Base-by-base conservation (phyloP, 2,888 invertebrate species). In the Anorthoa munda region DNA sequence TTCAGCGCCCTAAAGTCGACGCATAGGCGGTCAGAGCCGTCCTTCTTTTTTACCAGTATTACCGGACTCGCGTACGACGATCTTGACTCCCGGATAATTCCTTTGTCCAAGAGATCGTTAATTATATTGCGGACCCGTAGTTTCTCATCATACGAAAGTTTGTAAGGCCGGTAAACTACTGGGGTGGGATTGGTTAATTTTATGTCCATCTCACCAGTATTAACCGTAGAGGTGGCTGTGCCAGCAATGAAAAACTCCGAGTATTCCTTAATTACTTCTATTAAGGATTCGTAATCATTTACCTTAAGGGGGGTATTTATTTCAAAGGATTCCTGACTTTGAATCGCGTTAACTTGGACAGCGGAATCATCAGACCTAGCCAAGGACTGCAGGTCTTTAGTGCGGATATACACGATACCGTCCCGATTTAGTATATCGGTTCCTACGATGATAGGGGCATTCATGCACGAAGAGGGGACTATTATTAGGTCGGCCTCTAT, bases 141-240 rank as follows among this genome's bases (percentile, higher is more conserved):
- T 64, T 85, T 87, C 66, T 87, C 87, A 11, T 63, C 50, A 31
- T 74, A 68, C 0, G 87, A 86, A 4, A 87, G 66, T 17, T 69
- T 80, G 53, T 87, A 87, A 0, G 88, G 87, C 2, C 81, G 79
- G 53, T 88, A 87, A 13, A 46, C 58, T 0, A 88, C 72, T 5
- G 87, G 86, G 0, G 55, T 65, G 23, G 73, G 21, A 53, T 68
- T 83, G 1, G 59, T 86, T 0, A 89, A 64, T 26, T 67, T 72
- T 11, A 87, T 88, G 0, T 81, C 53, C 86, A 88, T 87, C 2
- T 65, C 69, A 0, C 88, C 87, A 0, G 86, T 86, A 11, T 50
- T 83, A 0, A 89, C 87, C 0, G 85, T 88, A 11, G 81, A 72
- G 2, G 70, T 48, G 1, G 87, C 86, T 0, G 87, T 88, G 12